These are phyloP conservation scores for Brachyistius frenatus DNA, from an alignment of 2,113 vertebrate genomes.

Conservation along the genomic window DNA sequence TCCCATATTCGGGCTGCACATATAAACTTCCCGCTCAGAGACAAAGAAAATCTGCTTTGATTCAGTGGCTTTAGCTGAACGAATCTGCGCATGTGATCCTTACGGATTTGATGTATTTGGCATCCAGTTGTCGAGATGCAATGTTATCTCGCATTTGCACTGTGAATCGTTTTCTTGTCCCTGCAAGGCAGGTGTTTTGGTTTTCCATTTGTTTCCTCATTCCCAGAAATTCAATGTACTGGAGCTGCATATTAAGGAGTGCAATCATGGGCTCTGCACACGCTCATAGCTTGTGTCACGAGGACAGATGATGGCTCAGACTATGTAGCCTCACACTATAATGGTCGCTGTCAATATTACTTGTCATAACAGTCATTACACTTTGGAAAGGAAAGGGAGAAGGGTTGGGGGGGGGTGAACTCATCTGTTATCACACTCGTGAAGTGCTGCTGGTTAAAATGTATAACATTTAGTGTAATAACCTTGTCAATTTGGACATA, in stretches of 20 bases:
- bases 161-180: constrained; percentile 38
- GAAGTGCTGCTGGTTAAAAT: constrained; percentile 1
- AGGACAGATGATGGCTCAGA: constrained; percentile 45
- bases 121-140: constrained; percentile 26
- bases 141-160: constrained; percentile 46
- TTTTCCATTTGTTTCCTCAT: constrained; percentile 53
- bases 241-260: constrained; percentile 45
- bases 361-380: constrained; percentile 11
- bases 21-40: constrained; percentile 27
- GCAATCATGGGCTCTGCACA: constrained; percentile 14
- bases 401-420: neutral
- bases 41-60: constrained; percentile 51
- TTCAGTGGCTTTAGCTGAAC: constrained; percentile 20
- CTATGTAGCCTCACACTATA: constrained; percentile 21
- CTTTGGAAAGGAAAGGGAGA: constrained; percentile 9
- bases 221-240: constrained; percentile 31
- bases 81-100: constrained; percentile 21
- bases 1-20: constrained; percentile 27
- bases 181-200: constrained; percentile 35
- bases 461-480: neutral
- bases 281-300: constrained; percentile 22
- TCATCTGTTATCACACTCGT: constrained; percentile 5
- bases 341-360: constrained; percentile 30
- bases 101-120: constrained; percentile 29
- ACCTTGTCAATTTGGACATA: neutral